Evolutionary conservation across 2,888 invertebrate species (phyloP), one percentile per base, ranked within the genome.

Genomic region (Proisotoma minuta): DNA sequence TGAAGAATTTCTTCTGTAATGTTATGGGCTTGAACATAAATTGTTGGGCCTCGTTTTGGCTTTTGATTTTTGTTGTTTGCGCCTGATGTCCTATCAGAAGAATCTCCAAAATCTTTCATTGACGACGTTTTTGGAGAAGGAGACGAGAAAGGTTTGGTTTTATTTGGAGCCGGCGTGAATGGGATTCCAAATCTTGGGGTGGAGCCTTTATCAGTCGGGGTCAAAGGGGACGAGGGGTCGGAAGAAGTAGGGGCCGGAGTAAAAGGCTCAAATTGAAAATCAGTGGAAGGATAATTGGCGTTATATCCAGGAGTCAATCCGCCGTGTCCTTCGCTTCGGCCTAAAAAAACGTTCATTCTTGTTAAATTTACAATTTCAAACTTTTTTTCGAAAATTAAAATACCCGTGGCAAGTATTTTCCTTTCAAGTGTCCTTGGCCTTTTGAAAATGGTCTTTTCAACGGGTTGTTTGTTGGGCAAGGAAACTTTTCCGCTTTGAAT

Each of bases 401-500:
- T n/a, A n/a, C 43, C 43, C 12, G 65, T 68, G 20, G 68, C 49
- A 39, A 74, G 75, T 3, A 88, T 78, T 76, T 91, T 90, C 26
- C 93, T 81, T 78, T 92, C 92, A 68, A 89, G 82, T 29, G 82
- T 91, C 76, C 91, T 84, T 0, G 95, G 93, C 57, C 94, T 81
- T 78, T 96, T 96, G 75, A 96, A 96, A 0, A 87, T 86, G 23
- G 88, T 88, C 63, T 93, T 93, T 77, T 95, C 94, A 39, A 91
- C 88, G 29, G 87, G 87, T 57, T 88, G 88, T 76, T 90, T 91
- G 60, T 88, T 86, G 64, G 89, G 89, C 0, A 91, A 89, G 59
- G 88, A 86, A 72, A 93, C 91, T 56, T 91, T 93, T 10, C 96
- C 96, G 68, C 92, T 91, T 79, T 92, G 92, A 1, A 96, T 86